These are phyloP conservation scores for Ophiothrix spiculata DNA, from an alignment of 35 echinoderm and acorn worm species.

Conservation along the genomic window DNA sequence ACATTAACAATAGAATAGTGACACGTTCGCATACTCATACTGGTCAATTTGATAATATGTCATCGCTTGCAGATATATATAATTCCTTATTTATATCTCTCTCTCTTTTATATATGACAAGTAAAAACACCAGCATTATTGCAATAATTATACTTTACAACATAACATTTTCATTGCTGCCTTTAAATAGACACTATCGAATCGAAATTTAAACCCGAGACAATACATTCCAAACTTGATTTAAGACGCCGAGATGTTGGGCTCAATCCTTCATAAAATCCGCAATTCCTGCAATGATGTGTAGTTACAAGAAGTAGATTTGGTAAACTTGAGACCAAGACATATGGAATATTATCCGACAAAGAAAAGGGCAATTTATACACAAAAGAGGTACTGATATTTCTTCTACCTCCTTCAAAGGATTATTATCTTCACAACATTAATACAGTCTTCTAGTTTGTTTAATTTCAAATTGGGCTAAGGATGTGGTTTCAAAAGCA, in stretches of 20 bases:
- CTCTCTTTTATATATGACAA: no score
- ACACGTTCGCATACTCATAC: no score
- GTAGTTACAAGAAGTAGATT: conserved; percentile 78
- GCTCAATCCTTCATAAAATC: conserved; percentile 25
- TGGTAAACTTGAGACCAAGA: conserved; percentile 78
- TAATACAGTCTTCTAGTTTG: conserved; percentile 43
- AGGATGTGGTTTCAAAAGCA: conserved; percentile 46
- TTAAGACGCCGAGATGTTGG: conserved; percentile 42
- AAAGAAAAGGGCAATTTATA: conserved; percentile 69
- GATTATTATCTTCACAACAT: conserved; percentile 88
- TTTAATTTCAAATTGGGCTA: conserved; percentile 51
- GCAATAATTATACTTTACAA: no score
- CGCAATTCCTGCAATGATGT: conserved; percentile 61
- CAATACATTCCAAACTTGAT: conserved; percentile 43
- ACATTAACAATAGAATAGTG: no score
- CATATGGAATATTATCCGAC: conserved; percentile 61
- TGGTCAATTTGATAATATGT: no score
- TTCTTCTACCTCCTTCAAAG: conserved; percentile 83
- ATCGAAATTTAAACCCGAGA: conserved; percentile 29
- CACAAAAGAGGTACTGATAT: conserved; percentile 84
- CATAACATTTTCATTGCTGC: no score
- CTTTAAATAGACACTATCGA: background rate
- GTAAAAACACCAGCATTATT: no score
- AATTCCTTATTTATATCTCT: no score
- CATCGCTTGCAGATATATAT: no score